phyloP scores from a whole-genome alignment of 2,888 invertebrate species.

The Hemistola chrysoprasaria region DNA sequence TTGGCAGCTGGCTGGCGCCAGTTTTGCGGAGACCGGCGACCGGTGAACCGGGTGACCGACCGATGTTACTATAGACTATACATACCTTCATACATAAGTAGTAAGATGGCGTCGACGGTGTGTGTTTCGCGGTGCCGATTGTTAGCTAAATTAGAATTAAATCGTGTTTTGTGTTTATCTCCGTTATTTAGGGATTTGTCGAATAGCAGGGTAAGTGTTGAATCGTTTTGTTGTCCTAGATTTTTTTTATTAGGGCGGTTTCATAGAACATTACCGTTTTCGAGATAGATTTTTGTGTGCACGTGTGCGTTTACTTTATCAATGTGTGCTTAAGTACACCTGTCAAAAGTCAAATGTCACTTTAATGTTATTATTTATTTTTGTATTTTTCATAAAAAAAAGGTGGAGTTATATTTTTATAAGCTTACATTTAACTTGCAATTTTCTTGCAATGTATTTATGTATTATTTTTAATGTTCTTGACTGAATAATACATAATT shows the following conservation, averaged over 20 bases:
- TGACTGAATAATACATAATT: too few relatives aligned
- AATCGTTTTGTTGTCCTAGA: slow-evolving; percentile 33
- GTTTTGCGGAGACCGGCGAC: slow-evolving; percentile 38
- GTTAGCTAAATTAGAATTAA: slow-evolving; percentile 83
- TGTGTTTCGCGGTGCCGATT: slow-evolving; percentile 83
- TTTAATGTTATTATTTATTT: slow-evolving; percentile 39
- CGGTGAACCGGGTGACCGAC: slow-evolving; percentile 32
- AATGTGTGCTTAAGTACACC: slow-evolving; percentile 50
- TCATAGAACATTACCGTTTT: slow-evolving; percentile 58
- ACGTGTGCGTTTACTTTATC: slow-evolving; percentile 57
- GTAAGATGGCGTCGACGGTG: slow-evolving; percentile 84
- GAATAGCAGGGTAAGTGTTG: slow-evolving; percentile 72
- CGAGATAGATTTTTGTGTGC: slow-evolving; percentile 50
- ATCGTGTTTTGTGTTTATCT: slow-evolving; percentile 81
- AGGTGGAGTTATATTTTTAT: too few relatives aligned
- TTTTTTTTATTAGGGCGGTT: slow-evolving; percentile 40
- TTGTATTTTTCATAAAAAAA: slow-evolving; percentile 26
- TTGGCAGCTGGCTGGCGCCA: slow-evolving; percentile 25
- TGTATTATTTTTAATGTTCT: too few relatives aligned
- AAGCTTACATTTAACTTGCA: too few relatives aligned
- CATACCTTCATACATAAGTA: slow-evolving; percentile 45
- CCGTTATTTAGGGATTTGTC: slow-evolving; percentile 76
- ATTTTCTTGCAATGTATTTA: too few relatives aligned
- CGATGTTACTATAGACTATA: slow-evolving; percentile 36
- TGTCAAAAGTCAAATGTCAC: slow-evolving; percentile 75